phyloP scores from a whole-genome alignment of 1,140 invertebrate genomes.

The Halictus rubicundus region DNA sequence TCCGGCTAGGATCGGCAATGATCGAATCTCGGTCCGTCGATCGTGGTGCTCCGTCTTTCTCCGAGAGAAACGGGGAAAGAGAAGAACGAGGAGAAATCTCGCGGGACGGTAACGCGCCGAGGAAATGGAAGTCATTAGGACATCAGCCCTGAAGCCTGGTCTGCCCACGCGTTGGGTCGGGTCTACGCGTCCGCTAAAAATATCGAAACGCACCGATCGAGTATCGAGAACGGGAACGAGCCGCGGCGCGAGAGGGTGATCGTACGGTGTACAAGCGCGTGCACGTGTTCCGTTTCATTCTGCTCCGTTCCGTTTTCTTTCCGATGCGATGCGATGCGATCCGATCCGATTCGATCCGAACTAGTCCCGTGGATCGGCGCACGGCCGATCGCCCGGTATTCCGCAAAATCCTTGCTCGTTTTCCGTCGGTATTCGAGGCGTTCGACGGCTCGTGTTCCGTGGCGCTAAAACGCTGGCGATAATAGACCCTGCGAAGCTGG shows the following conservation, averaged over 20 bases:
- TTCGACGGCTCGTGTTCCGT: not conserved
- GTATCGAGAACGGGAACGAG: constrained; percentile 61
- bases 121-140: constrained; percentile 64
- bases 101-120: not conserved
- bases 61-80: too few relatives aligned
- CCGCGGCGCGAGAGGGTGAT: not conserved
- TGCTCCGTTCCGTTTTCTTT: not conserved
- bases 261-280: not conserved
- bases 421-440: not conserved
- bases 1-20: too few relatives aligned
- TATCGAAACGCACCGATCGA: constrained; percentile 67
- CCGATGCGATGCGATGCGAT: too few relatives aligned
- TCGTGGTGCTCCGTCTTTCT: too few relatives aligned
- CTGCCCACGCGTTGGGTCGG: constrained; percentile 50
- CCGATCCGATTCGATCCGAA: too few relatives aligned
- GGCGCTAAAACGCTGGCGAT: not conserved
- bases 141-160: constrained; percentile 54
- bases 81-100: too few relatives aligned
- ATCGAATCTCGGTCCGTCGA: too few relatives aligned
- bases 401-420: not conserved
- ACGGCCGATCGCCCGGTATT: too few relatives aligned
- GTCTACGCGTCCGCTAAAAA: constrained; percentile 69
- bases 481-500: not conserved
- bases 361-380: not conserved
- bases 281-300: constrained; percentile 39